These are phyloP conservation scores for Calliphora vomitoria DNA, from an alignment of 2,888 invertebrate species.

Conservation along the genomic window DNA sequence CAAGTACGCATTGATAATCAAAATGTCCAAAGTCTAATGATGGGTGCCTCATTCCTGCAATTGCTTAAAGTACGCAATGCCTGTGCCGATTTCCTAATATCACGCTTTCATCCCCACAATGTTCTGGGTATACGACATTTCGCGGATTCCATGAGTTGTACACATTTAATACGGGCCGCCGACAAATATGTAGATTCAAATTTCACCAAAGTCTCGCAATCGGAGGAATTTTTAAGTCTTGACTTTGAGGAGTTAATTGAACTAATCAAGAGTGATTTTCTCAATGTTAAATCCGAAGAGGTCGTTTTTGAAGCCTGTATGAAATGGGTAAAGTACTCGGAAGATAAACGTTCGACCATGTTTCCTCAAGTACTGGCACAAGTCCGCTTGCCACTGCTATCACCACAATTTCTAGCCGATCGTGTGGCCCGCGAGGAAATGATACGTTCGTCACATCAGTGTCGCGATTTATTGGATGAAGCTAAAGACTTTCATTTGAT, in stretches of 20 bases:
- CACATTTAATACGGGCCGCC: constrained; percentile 89
- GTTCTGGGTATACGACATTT: constrained; percentile 92
- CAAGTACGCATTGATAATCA: constrained; percentile 90
- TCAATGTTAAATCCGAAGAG: constrained; percentile 91
- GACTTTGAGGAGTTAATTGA: constrained; percentile 88
- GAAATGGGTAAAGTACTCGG: constrained; percentile 90
- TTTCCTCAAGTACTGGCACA: constrained; percentile 90
- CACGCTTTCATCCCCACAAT: constrained; percentile 91
- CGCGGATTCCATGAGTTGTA: constrained; percentile 91
- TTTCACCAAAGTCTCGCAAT: constrained; percentile 90
- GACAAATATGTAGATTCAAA: constrained; percentile 90
- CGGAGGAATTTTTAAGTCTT: constrained; percentile 90
- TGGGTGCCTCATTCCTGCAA: constrained; percentile 93
- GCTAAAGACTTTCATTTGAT: constrained; percentile 94
- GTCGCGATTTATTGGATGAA: constrained; percentile 94
- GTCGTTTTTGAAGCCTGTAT: constrained; percentile 94
- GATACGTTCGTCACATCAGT: constrained; percentile 91
- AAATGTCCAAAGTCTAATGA: constrained; percentile 94
- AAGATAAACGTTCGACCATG: constrained; percentile 86
- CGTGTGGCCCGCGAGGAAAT: constrained; percentile 91
- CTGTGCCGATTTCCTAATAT: constrained; percentile 92
- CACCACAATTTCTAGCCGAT: constrained; percentile 93
- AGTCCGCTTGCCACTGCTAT: constrained; percentile 92
- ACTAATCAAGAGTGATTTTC: constrained; percentile 90
- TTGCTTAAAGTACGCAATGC: constrained; percentile 92